A percentile compares a stretch with the other conserved stretches of the same genome.
Evolutionary conservation across 2,888 invertebrate genomes (phyloP).

Genomic region (Microchrysa polita): DNA sequence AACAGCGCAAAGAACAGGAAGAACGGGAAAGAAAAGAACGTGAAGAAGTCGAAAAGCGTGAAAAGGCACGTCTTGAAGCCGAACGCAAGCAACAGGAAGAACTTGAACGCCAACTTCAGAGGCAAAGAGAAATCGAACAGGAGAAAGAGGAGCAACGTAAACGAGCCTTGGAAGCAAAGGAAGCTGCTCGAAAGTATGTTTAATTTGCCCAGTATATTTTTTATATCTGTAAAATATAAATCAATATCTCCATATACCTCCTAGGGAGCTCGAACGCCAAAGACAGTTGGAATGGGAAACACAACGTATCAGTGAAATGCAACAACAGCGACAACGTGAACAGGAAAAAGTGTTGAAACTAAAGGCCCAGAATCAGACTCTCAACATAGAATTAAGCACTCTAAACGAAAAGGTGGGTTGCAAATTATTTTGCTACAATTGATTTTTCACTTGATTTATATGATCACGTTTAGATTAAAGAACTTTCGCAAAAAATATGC

Average conservation of each 20-base stretch:
- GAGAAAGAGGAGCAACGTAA: conserved; percentile 81
- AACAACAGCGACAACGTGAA: conserved; percentile 85
- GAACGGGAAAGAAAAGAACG: conserved; percentile 93
- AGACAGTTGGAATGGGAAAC: conserved; percentile 96
- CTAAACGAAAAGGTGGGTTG: conserved; percentile 61
- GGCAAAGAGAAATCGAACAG: conserved; percentile 79
- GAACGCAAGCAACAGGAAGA: conserved; percentile 88
- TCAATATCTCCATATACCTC: conserved; percentile 31
- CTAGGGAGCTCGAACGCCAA: conserved; percentile 91
- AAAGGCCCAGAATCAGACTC: conserved; percentile 86
- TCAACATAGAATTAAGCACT: conserved; percentile 81
- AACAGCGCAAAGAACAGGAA: conserved; percentile 89
- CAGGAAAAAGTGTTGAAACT: conserved; percentile 85
- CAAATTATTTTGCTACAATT: neutral
- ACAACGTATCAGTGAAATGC: conserved; percentile 85
- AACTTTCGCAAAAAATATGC: conserved; percentile 81
- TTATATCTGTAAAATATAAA: neutral
- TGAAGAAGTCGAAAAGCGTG: conserved; percentile 87
- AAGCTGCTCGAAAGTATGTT: conserved; percentile 73
- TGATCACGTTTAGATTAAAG: conserved; percentile 72
- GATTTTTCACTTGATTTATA: conserved; percentile 47
- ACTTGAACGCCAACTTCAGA: conserved; percentile 80
- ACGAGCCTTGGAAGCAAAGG: conserved; percentile 80
- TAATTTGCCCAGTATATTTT: neutral
- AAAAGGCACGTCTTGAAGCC: conserved; percentile 78